phyloP scores from a whole-genome alignment of 2,113 vertebrate species.

The Corythornis madagascariensis region DNA sequence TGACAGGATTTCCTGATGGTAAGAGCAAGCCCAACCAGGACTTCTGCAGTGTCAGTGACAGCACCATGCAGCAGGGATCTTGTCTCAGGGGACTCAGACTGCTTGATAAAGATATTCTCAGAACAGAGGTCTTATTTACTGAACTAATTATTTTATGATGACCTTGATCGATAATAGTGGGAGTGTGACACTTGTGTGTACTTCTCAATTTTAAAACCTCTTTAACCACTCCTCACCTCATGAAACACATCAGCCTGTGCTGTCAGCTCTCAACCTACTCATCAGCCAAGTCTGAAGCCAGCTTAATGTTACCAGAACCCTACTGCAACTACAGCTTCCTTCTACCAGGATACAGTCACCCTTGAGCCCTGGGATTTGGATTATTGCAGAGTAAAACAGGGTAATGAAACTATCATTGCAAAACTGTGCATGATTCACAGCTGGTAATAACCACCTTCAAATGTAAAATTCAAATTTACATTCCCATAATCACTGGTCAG shows the following conservation, averaged over 20 bases:
- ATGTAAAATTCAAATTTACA: constrained; percentile 32
- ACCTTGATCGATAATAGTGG: constrained; percentile 34
- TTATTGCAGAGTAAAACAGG: constrained; percentile 14
- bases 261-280: not conserved
- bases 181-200: not conserved
- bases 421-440: constrained; percentile 36
- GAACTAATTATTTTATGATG: constrained; percentile 18
- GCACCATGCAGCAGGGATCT: not conserved
- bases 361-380: not conserved
- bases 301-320: not conserved
- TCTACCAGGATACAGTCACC: not conserved
- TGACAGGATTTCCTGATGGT: not conserved
- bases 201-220: constrained; percentile 19
- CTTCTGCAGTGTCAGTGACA: not conserved
- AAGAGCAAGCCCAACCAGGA: not conserved
- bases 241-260: not conserved
- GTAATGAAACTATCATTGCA: constrained; percentile 35
- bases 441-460: constrained; percentile 40
- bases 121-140: constrained; percentile 25
- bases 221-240: not conserved
- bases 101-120: constrained; percentile 13
- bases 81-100: not conserved
- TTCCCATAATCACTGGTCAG: constrained; percentile 53
- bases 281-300: not conserved
- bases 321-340: constrained; percentile 15